Evolutionary conservation across 92 coral and sea anemone species (phyloP), one percentile per base, ranked within the genome.

Genomic region (Palythoa caribaeorum): DNA sequence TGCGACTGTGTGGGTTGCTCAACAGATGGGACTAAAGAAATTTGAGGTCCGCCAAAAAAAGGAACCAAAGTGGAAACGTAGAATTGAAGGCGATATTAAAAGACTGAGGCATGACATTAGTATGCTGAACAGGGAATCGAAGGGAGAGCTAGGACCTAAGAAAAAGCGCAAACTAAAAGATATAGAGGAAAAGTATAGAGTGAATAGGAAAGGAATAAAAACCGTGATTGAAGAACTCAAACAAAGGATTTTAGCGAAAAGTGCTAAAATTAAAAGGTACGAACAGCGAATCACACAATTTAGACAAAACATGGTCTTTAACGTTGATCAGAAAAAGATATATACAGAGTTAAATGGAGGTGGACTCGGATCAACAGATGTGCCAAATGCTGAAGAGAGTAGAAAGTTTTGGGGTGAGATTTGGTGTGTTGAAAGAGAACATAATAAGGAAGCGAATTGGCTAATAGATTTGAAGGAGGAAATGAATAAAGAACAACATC

Each of bases 31-130:
- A 37, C 17, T 39, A 71, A 35, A 71, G 15, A 71, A 28, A 71
- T 39, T 71, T n/a, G 47, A 71, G 0, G 15, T 71, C 47, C 47
- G 65, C 65, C 65, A 57, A 57, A 57, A 0, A 57, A 9, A 57
- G n/a, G 65, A 57, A 57, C 7, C 65, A 57, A 57, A 57, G 65
- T 57, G 65, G 65, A 57, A 57, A 57, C 65, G 65, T 57, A 57
- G 65, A 57, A 57, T 57, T 57, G 16, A 57, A 57, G n/a, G 65
- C 65, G 65, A 69, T 69, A 69, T 69, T 69, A 69, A 20, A 69
- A 69, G 73, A 69, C 73, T 69, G 73, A 11, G 73, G 73, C 73
- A 69, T 69, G 73, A 69, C 73, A 69, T 69, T 69, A 69, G 73
- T 69, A 19, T 69, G 73, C 73, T 69, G 73, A 69, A 69, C 73